Base-by-base conservation (phyloP, 2,888 invertebrate genomes). In the Cheilosia variabilis region DNA sequence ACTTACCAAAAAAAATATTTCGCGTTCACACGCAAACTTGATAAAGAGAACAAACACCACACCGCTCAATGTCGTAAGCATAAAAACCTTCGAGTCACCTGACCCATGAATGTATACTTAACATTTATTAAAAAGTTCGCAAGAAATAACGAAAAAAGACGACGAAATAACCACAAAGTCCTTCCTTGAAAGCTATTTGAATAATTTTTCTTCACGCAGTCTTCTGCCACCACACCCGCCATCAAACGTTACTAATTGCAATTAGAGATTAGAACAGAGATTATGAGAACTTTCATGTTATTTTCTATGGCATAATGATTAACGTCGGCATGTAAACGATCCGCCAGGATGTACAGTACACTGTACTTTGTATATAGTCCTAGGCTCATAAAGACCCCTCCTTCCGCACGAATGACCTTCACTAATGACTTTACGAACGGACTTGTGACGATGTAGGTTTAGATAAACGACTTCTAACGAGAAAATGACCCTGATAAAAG, bases 181-280 rank as follows among this genome's bases (percentile, higher is more conserved):
- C 37, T 37, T 43, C 27, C 13, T 0, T 5, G 19, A 45, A 41
- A 71, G 37, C 50, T 17, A 52, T 72, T 72, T 62, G 52, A 72
- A 72, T 71, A 71, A n/a, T 52, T 53, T 60, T 72, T 52, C 15
- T 58, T n/a, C 1, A 13, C 41, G 22, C 31, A 15, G 2, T 27
- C 9, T 19, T 37, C 37, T 24, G 22, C 60, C 52, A 15, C 34
- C 45, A 15, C 19, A 34, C 4, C 22, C 37, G 37, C 37, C 58
- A 22, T 63, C 47, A 34, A 63, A 65, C 55, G 45, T 73, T 45
- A 55, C 73, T 73, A 63, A 73, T 73, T 73, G 73, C 63, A 73
- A 73, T 65, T 63, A 65, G 34, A 73, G 73, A 73, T 73, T 63
- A 53, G 53, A 73, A 63, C 53, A 63, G 53, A 73, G 73, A 73